Evolutionary conservation across 2,113 vertebrate genomes (phyloP).

Genomic region (Pseudopodoces humilis): DNA sequence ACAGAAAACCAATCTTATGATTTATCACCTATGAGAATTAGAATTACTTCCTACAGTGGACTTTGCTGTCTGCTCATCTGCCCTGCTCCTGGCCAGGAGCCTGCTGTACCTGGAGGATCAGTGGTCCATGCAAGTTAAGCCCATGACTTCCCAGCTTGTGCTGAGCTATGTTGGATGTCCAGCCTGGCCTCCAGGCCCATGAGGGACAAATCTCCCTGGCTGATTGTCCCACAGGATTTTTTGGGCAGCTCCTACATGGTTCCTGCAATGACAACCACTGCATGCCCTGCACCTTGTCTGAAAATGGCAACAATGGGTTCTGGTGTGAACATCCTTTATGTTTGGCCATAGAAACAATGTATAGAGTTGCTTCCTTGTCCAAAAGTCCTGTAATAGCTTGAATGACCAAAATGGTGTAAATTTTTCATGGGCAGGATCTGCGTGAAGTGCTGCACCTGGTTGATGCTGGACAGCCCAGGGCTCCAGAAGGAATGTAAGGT

Average conservation of each 20-base stretch:
- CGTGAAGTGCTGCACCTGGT: fast-evolving
- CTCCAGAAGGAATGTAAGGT: background rate
- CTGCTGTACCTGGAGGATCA: fast-evolving
- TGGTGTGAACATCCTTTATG: background rate
- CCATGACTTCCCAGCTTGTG: background rate
- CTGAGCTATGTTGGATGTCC: background rate
- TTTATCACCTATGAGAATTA: background rate
- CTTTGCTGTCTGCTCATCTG: background rate
- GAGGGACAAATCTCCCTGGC: fast-evolving
- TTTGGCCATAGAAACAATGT: background rate
- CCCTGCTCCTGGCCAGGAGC: background rate
- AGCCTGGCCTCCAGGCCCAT: background rate
- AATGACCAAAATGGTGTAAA: background rate
- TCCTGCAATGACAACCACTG: fast-evolving
- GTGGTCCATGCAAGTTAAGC: fast-evolving
- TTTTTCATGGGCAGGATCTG: background rate
- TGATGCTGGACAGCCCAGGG: background rate
- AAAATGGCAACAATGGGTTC: background rate
- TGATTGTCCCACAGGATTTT: background rate
- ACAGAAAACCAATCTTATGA: background rate
- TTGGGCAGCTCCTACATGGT: fast-evolving
- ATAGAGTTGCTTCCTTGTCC: background rate
- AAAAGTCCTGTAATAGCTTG: background rate
- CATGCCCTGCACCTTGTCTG: fast-evolving
- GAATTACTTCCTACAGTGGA: background rate